Base-by-base conservation (phyloP, 35 echinoderm and acorn worm species). In the Patiria miniata region DNA sequence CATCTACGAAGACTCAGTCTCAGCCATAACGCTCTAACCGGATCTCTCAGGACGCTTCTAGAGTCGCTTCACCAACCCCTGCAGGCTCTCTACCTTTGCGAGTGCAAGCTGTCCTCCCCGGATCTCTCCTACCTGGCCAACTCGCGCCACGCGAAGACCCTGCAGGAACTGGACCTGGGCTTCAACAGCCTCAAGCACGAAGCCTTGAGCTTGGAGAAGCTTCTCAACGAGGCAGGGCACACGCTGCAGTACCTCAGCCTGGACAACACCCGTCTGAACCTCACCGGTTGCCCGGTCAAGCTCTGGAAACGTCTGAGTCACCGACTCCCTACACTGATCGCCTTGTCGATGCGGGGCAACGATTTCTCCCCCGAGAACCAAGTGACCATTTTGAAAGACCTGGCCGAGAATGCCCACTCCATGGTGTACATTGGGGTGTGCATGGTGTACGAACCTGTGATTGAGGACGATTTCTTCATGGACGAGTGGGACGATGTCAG, bases 41-140 rank as follows among this genome's bases (percentile, higher is more conserved):
- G 82, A 14, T 34, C 52, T 36, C 28, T 84, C 18, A 60, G 53
- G 30, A 34, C 38, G 19, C 53, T 84, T 18, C 34, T 84, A 2
- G 39, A 60, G 15, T 22, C 82, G 10, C 56, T 84, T 16, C 6
- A 29, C 14, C 19, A 54, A 7, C 82, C 82, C 12, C 52, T 84
- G 36, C 5, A 36, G 58, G 1, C 17, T 18, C 26, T 84, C 8
- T 59, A 60, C 18, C 18, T 84, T 10, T 54, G 59, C 29, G 36
- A 44, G 34, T 84, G 82, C 30, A 59, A 21, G n/a, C 53, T 84
- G 30, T 59, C 32, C 22, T 18, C 53, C 19, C 29, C 52, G 18
- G 82, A 84, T 60, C 19, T 84, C 22, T 34, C 52, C n/a, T 84
- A 60, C 58, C 29, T 84, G n/a, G 51, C 52, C 14, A 52, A 84